Conservation (phyloP, 2,888 invertebrate genomes). For the Escarpia spicata region DNA sequence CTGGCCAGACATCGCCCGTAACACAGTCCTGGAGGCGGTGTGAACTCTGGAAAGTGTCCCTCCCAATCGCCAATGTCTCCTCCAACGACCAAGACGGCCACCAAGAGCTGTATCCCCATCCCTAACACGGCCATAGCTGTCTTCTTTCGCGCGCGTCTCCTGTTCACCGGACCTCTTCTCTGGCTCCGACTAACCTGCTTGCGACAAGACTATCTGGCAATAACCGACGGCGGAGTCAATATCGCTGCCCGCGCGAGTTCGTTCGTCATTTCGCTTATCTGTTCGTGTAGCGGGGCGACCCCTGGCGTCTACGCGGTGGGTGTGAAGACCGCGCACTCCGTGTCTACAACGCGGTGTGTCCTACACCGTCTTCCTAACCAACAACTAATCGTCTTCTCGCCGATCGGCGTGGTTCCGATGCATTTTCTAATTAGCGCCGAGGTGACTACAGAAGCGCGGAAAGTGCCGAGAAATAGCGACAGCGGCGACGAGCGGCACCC, state of each 20-base stretch:
- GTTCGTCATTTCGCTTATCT: not conserved
- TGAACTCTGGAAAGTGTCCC: not conserved
- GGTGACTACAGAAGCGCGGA: not conserved
- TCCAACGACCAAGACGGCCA: not conserved
- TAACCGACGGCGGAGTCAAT: not conserved
- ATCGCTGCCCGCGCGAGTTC: not conserved
- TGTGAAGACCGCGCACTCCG: not conserved
- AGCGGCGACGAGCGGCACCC: not conserved
- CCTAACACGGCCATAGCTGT: not conserved
- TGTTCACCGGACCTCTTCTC: not conserved
- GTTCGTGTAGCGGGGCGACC: not conserved
- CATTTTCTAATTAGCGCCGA: not conserved
- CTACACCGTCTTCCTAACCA: not conserved
- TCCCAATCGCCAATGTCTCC: not conserved
- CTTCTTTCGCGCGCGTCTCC: not conserved
- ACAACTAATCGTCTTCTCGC: not conserved
- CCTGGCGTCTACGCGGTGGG: not conserved
- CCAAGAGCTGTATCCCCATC: not conserved
- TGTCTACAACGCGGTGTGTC: not conserved
- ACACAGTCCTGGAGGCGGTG: not conserved
- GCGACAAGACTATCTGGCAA: not conserved
- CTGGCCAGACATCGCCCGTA: not conserved
- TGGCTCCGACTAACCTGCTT: not conserved
- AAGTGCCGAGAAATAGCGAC: not conserved
- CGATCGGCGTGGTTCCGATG: not conserved